Percentiles rank a stretch among this genome's conserved stretches.
These are phyloP conservation scores for Lanistes nyassanus DNA, from an alignment of 1,140 invertebrate genomes.

Conservation along the genomic window DNA sequence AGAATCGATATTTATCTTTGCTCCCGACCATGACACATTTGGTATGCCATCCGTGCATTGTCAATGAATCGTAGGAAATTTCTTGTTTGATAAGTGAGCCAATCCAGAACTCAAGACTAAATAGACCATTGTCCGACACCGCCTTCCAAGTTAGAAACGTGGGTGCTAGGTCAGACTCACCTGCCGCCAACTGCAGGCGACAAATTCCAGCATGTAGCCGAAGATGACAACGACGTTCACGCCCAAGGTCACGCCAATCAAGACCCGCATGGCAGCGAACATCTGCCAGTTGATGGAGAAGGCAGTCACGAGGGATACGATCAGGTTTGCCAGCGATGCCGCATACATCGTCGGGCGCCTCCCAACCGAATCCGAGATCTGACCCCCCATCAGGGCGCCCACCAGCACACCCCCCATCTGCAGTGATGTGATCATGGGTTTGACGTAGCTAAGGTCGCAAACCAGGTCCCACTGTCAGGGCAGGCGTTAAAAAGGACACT, in stretches of 20 bases:
- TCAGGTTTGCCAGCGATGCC: slow-evolving; percentile 9
- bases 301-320: slow-evolving; percentile 22
- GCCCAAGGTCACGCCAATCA: slow-evolving; percentile 33
- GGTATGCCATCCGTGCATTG: no score
- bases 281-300: slow-evolving; percentile 38
- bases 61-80: neutral
- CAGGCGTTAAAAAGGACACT: no score
- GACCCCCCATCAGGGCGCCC: slow-evolving; percentile 39
- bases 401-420: slow-evolving; percentile 44
- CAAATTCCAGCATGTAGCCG: neutral
- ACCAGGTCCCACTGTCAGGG: slow-evolving; percentile 40
- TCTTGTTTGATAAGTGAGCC: neutral
- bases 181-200: neutral
- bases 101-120: neutral
- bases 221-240: neutral
- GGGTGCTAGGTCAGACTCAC: neutral
- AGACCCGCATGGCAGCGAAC: slow-evolving; percentile 35
- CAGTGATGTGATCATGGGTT: slow-evolving; percentile 31
- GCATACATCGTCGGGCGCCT: slow-evolving; percentile 31
- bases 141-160: neutral
- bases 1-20: no score
- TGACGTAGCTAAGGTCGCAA: slow-evolving; percentile 32
- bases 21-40: no score
- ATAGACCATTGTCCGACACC: neutral
- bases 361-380: slow-evolving; percentile 37